Percentiles rank a stretch among this genome's conserved stretches.
These are phyloP conservation scores for Danio albolineatus DNA, from an alignment of 2,797 vertebrate genomes.

Conservation along the genomic window DNA sequence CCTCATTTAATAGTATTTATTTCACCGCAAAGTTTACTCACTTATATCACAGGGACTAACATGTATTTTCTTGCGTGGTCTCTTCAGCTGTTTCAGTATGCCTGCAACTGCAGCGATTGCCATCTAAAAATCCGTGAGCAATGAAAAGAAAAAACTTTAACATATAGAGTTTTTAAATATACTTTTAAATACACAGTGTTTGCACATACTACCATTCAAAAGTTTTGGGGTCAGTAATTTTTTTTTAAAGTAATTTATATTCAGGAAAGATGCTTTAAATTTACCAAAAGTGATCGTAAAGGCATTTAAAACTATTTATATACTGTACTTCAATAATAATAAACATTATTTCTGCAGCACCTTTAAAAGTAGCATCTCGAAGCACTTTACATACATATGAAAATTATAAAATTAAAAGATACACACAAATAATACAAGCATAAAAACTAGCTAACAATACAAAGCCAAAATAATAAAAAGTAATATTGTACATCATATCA, in stretches of 20 bases:
- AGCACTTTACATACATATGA: too few species aligned
- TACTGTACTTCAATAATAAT: background rate
- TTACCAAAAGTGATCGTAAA: background rate
- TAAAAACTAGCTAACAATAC: too few species aligned
- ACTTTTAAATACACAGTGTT: background rate
- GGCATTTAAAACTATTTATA: background rate
- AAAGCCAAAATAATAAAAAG: too few species aligned
- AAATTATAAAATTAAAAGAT: too few species aligned
- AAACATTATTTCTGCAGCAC: too few species aligned
- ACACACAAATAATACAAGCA: too few species aligned
- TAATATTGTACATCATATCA: too few species aligned
- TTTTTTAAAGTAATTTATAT: background rate
- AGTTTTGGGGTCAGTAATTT: background rate
- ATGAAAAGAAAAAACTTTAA: slow-evolving; percentile 3
- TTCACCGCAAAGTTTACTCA: slow-evolving; percentile 73
- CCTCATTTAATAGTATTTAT: background rate
- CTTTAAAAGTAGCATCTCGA: too few species aligned
- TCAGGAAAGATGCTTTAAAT: background rate
- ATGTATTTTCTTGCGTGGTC: slow-evolving; percentile 85
- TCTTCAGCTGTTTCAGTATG: slow-evolving; percentile 94
- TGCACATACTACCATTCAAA: background rate
- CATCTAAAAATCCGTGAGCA: slow-evolving; percentile 81
- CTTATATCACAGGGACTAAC: slow-evolving; percentile 89
- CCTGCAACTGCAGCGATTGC: slow-evolving; percentile 92
- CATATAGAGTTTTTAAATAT: background rate